Conservation (phyloP, 2,797 vertebrate genomes). For the Typhlichthys eigenmanni region DNA sequence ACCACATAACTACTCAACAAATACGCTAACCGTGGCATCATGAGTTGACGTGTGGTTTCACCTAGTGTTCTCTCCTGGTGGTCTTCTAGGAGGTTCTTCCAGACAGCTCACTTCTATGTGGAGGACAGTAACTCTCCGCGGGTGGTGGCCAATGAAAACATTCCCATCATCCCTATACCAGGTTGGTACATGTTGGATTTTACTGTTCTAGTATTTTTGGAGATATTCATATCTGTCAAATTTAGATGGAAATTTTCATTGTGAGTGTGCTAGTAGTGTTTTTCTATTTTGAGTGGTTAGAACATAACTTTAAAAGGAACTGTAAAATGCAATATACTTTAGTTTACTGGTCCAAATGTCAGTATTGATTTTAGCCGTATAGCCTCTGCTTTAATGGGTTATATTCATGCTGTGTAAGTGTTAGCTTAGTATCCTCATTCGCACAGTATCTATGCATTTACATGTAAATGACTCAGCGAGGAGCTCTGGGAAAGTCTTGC, state of each 20-base stretch:
- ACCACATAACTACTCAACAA: conserved; percentile 51
- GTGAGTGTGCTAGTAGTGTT: neutral
- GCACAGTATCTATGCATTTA: conserved; percentile 51
- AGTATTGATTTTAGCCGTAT: conserved; percentile 12
- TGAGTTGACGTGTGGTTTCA: conserved; percentile 34
- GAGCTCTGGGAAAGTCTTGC: conserved; percentile 32
- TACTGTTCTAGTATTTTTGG: neutral
- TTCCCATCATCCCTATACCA: conserved; percentile 94
- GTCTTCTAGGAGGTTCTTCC: conserved; percentile 93
- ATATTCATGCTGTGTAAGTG: conserved; percentile 3
- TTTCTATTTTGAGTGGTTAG: neutral
- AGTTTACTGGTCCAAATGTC: conserved; percentile 14
- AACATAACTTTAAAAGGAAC: neutral
- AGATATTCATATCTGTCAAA: neutral
- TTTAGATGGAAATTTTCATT: too few relatives aligned
- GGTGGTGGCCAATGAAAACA: conserved; percentile 95
- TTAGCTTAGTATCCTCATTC: conserved; percentile 28
- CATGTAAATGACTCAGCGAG: conserved; percentile 48
- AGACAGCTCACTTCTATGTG: conserved; percentile 97
- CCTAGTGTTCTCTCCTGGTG: conserved; percentile 51
- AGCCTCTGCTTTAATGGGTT: conserved; percentile 2
- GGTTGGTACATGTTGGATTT: conserved; percentile 74
- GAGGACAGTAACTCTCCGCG: conserved; percentile 96
- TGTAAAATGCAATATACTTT: too few relatives aligned
- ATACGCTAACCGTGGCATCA: conserved; percentile 38